Evolutionary conservation across 2,113 vertebrate genomes (phyloP), one percentile per base, ranked within the genome.

Genomic region (Cyprinodon brontotheroides): DNA sequence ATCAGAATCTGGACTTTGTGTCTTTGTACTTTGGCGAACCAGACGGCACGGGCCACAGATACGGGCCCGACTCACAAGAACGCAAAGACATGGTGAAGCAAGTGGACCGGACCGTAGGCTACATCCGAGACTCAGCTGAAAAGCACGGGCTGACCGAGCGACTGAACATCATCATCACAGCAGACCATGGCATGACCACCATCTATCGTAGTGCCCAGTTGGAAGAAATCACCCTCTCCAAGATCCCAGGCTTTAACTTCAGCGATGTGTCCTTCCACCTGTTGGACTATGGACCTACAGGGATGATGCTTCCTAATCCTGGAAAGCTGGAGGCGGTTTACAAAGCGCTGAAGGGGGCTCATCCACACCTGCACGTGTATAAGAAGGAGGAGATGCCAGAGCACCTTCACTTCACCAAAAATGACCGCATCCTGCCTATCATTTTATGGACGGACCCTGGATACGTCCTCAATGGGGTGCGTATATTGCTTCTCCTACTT

Each of bases 11-110:
- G 2, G 94, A 96, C 81, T 96, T 99, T 39, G 93, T 98, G 13
- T 92, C 97, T 0, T 80, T 98, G 79, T 99, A 98, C 88, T 97
- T 98, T 0, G 97, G 96, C 0, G 97, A 99, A 79, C 97, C 97
- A 0, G 97, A 99, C 79, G 84, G 93, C 14, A 77, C 94, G 0
- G 97, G 97, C 29, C 97, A 98, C 94, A 94, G 3, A 63, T 94
- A 82, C 0, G 97, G 97, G 29, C 97, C 97, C 0, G 95, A 98
- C n/a, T 96, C 97, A 3, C 68, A 65, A 0, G 0, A 97, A 86
- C 89, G 93, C 3, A 94, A 82, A 39, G 76, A 80, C 15, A 95
- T 97, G 93, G 89, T 98, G 10, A 2, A 2, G 43, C 96, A 98
- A 80, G 96, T 98, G 50, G 97, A 98, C 92, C 89, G 96, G 13